A percentile compares a stretch with the other conserved stretches of the same genome.
Conservation (phyloP, 2,888 invertebrate genomes). For the Protodeltote pygarga region DNA sequence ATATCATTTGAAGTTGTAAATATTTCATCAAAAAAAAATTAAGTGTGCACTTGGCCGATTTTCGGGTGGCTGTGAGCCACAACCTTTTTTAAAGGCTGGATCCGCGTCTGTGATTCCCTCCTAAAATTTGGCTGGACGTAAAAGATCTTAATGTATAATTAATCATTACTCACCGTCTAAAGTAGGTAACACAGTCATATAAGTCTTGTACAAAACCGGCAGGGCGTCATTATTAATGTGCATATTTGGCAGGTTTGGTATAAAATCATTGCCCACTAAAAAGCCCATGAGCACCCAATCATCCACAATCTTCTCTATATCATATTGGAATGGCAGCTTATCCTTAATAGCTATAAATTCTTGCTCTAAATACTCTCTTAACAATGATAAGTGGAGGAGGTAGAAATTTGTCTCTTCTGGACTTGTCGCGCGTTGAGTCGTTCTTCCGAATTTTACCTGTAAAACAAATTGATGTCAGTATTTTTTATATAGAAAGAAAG, state of each 20-base stretch:
- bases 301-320: constrained; percentile 97
- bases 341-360: constrained; percentile 93
- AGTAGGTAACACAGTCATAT: constrained; percentile 94
- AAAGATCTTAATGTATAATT: too few relatives aligned
- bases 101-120: too few relatives aligned
- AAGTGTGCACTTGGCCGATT: too few relatives aligned
- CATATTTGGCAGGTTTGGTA: constrained; percentile 97
- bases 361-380: constrained; percentile 96
- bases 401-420: constrained; percentile 97
- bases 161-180: constrained; percentile 92
- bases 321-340: constrained; percentile 90
- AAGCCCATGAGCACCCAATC: constrained; percentile 99
- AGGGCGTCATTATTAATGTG: constrained; percentile 97
- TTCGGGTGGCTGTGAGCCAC: too few relatives aligned
- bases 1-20: too few relatives aligned
- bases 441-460: constrained; percentile 92
- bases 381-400: constrained; percentile 95
- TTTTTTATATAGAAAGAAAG: too few relatives aligned
- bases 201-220: constrained; percentile 94
- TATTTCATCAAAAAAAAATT: not conserved
- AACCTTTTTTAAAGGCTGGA: too few relatives aligned
- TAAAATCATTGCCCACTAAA: constrained; percentile 98
- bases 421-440: constrained; percentile 89
- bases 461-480: constrained; percentile 50
- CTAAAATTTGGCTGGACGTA: too few relatives aligned